phyloP scores from a whole-genome alignment of 53 echinoderm and acorn worm species.

The Arbacia lixula region DNA sequence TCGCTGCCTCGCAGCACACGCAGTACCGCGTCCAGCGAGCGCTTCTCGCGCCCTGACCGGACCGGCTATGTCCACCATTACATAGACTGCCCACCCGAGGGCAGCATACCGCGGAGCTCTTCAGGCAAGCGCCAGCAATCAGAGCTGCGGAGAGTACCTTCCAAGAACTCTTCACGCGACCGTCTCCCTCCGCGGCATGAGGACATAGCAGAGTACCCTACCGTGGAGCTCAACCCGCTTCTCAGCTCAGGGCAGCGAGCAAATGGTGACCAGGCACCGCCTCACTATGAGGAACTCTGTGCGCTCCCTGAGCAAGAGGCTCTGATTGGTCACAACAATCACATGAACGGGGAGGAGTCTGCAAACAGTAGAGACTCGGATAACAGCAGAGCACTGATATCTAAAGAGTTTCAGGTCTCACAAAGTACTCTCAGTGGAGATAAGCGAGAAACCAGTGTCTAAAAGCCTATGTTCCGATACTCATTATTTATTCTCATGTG shows the following conservation, averaged over 20 bases:
- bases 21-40: slow-evolving; percentile 48
- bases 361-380: slow-evolving; percentile 43
- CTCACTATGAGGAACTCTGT: slow-evolving; percentile 22
- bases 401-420: slow-evolving; percentile 36
- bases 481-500: too few relatives aligned
- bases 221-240: slow-evolving; percentile 17
- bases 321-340: slow-evolving; percentile 31
- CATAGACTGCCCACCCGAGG: slow-evolving; percentile 48
- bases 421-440: slow-evolving; percentile 44
- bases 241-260: slow-evolving; percentile 3
- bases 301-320: slow-evolving; percentile 26
- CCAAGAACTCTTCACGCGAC: slow-evolving; percentile 33
- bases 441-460: slow-evolving; percentile 78
- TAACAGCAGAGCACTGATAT: slow-evolving; percentile 24
- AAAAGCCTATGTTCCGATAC: too few relatives aligned
- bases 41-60: slow-evolving; percentile 1
- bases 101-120: slow-evolving; percentile 29
- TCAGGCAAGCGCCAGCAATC: slow-evolving; percentile 12
- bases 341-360: slow-evolving; percentile 9
- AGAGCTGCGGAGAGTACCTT: slow-evolving; percentile 16
- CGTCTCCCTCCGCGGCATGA: slow-evolving; percentile 32
- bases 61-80: slow-evolving; percentile 36
- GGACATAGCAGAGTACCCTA: slow-evolving; percentile 40
- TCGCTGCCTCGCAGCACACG: slow-evolving; percentile 50
- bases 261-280: neutral